Evolutionary conservation across 2,888 invertebrate genomes (phyloP).

Genomic region (Spodoptera littoralis): DNA sequence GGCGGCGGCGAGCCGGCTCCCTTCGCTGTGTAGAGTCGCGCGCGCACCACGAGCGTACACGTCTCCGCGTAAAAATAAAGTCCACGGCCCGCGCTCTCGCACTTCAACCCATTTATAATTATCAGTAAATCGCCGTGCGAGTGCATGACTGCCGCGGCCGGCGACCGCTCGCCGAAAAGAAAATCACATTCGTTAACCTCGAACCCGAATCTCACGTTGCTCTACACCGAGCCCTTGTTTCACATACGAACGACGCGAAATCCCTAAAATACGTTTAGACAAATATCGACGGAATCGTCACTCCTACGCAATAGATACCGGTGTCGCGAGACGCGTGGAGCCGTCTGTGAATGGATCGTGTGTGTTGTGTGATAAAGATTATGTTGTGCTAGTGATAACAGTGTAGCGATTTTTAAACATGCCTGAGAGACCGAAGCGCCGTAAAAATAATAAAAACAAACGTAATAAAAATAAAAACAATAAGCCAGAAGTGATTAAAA

Average conservation of each 20-base stretch:
- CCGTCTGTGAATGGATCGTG: slow-evolving; percentile 69
- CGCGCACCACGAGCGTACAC: slow-evolving; percentile 83
- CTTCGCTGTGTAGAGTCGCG: slow-evolving; percentile 77
- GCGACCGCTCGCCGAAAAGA: slow-evolving; percentile 82
- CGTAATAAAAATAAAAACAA: slow-evolving; percentile 82
- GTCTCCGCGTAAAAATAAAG: slow-evolving; percentile 89
- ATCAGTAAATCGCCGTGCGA: slow-evolving; percentile 87
- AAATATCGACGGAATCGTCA: slow-evolving; percentile 66
- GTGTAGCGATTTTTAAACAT: slow-evolving; percentile 74
- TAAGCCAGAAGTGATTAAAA: slow-evolving; percentile 66
- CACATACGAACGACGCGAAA: slow-evolving; percentile 66
- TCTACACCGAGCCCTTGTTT: slow-evolving; percentile 74
- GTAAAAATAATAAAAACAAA: slow-evolving; percentile 85
- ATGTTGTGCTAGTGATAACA: slow-evolving; percentile 80
- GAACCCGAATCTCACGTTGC: slow-evolving; percentile 67
- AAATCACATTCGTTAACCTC: slow-evolving; percentile 74
- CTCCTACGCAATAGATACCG: slow-evolving; percentile 80
- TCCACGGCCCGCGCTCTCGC: slow-evolving; percentile 84
- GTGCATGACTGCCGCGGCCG: slow-evolving; percentile 84
- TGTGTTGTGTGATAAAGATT: slow-evolving; percentile 76
- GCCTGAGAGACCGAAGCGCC: slow-evolving; percentile 83
- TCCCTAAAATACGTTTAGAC: slow-evolving; percentile 68
- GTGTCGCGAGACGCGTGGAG: slow-evolving; percentile 70
- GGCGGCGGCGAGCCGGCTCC: slow-evolving; percentile 74
- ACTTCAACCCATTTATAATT: slow-evolving; percentile 88